Conservation (phyloP, 2,888 invertebrate species). For the Pyrgus malvae region DNA sequence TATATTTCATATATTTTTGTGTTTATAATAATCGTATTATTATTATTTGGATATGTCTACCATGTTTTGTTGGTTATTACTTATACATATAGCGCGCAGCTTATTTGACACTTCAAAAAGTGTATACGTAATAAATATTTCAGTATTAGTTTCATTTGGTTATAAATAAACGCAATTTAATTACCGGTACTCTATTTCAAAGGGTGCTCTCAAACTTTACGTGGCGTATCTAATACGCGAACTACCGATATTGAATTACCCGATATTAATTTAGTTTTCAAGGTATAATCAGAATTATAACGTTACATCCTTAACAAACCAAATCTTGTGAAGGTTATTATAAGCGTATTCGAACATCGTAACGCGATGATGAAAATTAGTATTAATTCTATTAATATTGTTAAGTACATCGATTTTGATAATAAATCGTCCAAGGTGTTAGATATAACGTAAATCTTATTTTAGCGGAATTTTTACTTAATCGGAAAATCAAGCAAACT, state of each 20-base stretch:
- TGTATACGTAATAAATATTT: not conserved
- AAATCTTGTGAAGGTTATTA: not conserved
- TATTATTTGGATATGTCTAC: too few relatives aligned
- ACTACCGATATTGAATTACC: conserved; percentile 5
- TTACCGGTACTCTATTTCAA: not conserved
- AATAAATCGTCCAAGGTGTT: too few relatives aligned
- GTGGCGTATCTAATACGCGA: not conserved
- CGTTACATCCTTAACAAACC: not conserved
- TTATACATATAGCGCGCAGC: too few relatives aligned
- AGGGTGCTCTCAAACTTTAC: not conserved
- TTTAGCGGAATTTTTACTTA: too few relatives aligned
- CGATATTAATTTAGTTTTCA: not conserved
- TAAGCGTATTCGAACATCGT: not conserved
- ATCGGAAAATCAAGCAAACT: conserved; percentile 19
- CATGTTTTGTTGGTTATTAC: too few relatives aligned
- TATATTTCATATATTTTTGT: too few relatives aligned
- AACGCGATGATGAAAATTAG: too few relatives aligned
- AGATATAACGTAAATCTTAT: too few relatives aligned
- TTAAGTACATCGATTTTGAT: too few relatives aligned
- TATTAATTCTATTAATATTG: too few relatives aligned
- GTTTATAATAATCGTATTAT: too few relatives aligned
- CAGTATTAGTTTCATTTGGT: not conserved
- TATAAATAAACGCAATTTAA: not conserved
- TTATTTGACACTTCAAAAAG: too few relatives aligned
- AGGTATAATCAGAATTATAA: not conserved